A percentile compares a stretch with the other conserved stretches of the same genome.
phyloP scores from a whole-genome alignment of 2,113 vertebrate genomes.

The Macaca mulatta region DNA sequence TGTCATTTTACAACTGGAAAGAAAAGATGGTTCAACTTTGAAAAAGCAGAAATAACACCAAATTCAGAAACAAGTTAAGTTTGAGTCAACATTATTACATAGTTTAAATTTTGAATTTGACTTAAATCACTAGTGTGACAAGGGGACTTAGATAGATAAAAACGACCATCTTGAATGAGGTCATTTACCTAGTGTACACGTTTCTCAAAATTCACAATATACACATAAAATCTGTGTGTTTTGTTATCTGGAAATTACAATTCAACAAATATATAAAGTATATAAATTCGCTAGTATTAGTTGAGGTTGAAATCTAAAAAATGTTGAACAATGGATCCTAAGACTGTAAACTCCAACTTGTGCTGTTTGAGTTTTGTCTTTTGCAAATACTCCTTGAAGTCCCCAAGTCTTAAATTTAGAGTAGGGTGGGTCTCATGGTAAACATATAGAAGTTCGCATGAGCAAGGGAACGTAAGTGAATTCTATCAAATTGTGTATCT shows the following conservation, averaged over 20 bases:
- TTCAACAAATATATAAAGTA: background rate
- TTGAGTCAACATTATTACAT: background rate
- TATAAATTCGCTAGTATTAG: background rate
- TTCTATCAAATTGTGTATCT: background rate
- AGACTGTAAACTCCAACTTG: background rate
- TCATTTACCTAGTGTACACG: background rate
- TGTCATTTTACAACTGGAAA: background rate
- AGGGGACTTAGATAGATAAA: background rate
- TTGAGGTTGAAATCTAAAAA: constrained; percentile 4
- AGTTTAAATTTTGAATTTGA: background rate
- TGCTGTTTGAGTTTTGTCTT: background rate
- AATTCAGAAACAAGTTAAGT: constrained; percentile 28
- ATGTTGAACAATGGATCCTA: background rate
- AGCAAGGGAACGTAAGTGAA: background rate
- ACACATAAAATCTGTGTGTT: background rate
- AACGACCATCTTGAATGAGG: background rate
- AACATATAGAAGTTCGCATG: background rate
- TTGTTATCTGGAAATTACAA: background rate
- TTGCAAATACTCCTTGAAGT: background rate
- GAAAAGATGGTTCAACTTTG: background rate
- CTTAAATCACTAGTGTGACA: background rate
- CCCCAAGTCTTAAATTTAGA: background rate
- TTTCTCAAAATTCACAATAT: background rate
- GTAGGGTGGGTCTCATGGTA: background rate
- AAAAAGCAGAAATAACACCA: background rate